Evolutionary conservation across 1,140 invertebrate species (phyloP).

Genomic region (Brachionus angularis): DNA sequence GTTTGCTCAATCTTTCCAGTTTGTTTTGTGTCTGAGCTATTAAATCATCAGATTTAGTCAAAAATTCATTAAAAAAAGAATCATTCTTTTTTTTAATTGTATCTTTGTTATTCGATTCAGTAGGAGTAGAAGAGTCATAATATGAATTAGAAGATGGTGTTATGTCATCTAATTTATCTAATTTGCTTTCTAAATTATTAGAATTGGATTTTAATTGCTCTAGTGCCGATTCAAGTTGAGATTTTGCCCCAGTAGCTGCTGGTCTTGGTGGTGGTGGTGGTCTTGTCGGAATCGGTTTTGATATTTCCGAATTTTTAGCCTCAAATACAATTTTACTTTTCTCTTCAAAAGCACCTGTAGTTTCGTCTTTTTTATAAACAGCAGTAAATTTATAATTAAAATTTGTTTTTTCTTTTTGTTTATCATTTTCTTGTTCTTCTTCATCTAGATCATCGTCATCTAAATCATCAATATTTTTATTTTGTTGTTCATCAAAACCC

Average conservation of each 20-base stretch:
- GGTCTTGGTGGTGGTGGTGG: background rate
- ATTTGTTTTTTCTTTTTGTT: background rate
- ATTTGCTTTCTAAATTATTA: slow-evolving; percentile 1
- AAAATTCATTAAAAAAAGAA: slow-evolving; percentile 38
- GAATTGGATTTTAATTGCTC: background rate
- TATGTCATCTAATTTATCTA: slow-evolving; percentile 40
- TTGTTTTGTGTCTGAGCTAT: slow-evolving; percentile 38
- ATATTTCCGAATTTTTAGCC: background rate
- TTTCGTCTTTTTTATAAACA: slow-evolving; percentile 13
- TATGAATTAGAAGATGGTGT: slow-evolving; percentile 22
- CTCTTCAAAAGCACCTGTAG: slow-evolving; percentile 13
- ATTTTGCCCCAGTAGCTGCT: background rate
- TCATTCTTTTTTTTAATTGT: slow-evolving; percentile 39
- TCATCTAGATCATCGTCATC: slow-evolving; percentile 10
- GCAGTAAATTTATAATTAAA: slow-evolving; percentile 36
- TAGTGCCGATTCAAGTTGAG: slow-evolving; percentile 18
- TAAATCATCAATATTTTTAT: background rate
- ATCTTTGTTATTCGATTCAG: no score
- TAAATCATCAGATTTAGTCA: slow-evolving; percentile 38
- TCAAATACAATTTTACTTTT: slow-evolving; percentile 35
- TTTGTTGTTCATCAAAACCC: no score
- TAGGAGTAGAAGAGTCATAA: slow-evolving; percentile 19
- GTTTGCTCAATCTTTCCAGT: slow-evolving; percentile 37
- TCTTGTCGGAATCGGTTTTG: background rate
- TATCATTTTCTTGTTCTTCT: background rate